These are phyloP conservation scores for pig (Sus scrofa) DNA, from an alignment of 2,113 vertebrate species.

Conservation along the genomic window T2T-Sscrofa CM000817.6:13268001-13268500, in stretches of 20 bases:
- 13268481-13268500: too few relatives aligned
- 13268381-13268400: not conserved
- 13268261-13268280: not conserved
- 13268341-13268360: slow-evolving; percentile 22
- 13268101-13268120: slow-evolving; percentile 55
- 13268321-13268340: slow-evolving; percentile 19
- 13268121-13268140: not conserved
- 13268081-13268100: slow-evolving; percentile 44
- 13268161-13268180: not conserved
- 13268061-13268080: not conserved
- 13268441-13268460: not conserved
- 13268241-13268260: slow-evolving; percentile 58
- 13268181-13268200: slow-evolving; percentile 43
- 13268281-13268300: slow-evolving; percentile 65
- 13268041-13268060: slow-evolving; percentile 41
- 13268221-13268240: slow-evolving; percentile 28
- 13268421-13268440: slow-evolving; percentile 26
- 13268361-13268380: not conserved
- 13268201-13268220: slow-evolving; percentile 47
- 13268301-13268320: slow-evolving; percentile 22
- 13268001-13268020: not conserved
- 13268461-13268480: not conserved
- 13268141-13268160: not conserved
- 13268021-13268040: not conserved
- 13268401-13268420: slow-evolving; percentile 34